A percentile compares a stretch with the other conserved stretches of the same genome.
phyloP scores from a whole-genome alignment of 2,113 vertebrate species.

The Boulengeromyrus knoepffleri region DNA sequence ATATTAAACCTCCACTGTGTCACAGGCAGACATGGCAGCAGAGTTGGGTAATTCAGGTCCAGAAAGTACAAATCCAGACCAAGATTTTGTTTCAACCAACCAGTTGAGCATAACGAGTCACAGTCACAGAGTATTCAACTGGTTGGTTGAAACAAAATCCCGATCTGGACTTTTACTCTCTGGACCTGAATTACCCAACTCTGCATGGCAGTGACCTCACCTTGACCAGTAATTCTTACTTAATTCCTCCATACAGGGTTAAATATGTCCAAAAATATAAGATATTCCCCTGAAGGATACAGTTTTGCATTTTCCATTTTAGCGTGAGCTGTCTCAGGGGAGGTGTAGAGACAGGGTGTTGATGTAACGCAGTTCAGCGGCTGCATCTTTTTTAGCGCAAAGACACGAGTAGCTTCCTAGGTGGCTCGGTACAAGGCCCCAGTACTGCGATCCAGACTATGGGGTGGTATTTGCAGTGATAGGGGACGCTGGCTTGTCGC shows the following conservation, averaged over 20 bases:
- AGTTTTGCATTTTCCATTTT: not conserved
- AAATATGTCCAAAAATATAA: not conserved
- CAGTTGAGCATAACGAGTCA: too few relatives aligned
- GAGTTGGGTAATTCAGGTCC: too few relatives aligned
- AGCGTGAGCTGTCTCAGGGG: not conserved
- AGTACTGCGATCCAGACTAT: not conserved
- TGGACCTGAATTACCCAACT: too few relatives aligned
- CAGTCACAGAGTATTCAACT: too few relatives aligned
- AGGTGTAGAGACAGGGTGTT: not conserved
- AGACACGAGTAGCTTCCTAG: not conserved
- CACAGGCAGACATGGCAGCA: not conserved
- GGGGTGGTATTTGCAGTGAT: not conserved
- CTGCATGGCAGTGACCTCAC: not conserved
- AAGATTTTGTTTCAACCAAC: too few relatives aligned
- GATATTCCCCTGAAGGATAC: not conserved
- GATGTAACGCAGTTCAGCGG: not conserved
- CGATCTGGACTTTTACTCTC: too few relatives aligned
- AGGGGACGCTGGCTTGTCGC: not conserved
- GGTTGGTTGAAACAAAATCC: too few relatives aligned
- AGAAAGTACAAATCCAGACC: too few relatives aligned
- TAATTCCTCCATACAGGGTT: too few relatives aligned
- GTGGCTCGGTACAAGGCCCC: not conserved
- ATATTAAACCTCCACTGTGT: conserved; percentile 39
- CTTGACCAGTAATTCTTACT: not conserved
- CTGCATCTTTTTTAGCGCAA: not conserved